Base-by-base conservation (phyloP, 2,888 invertebrate genomes). In the Diploptera punctata region DNA sequence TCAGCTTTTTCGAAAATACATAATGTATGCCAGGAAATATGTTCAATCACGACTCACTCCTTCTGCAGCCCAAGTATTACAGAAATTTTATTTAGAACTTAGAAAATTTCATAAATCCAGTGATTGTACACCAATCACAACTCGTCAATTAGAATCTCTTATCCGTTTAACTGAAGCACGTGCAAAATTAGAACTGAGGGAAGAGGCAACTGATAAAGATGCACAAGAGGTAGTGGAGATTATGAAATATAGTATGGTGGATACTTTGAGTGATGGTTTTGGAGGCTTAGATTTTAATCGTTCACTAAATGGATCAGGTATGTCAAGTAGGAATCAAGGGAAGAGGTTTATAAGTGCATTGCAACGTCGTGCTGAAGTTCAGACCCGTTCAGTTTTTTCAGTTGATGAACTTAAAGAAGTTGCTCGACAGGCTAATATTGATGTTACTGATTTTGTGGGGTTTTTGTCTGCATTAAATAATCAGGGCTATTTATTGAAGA, bases 11-110 rank as follows among this genome's bases (percentile, higher is more conserved):
- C 89, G 95, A 74, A 97, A 97, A 84, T 98, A 97, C 80, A 92
- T 98, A 77, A 93, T 93, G 0, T 98, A 97, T 82, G 94, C 97
- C 0, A 89, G 92, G 74, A 91, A 94, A 81, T 95, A 94, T 82
- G 93, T 97, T 0, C 90, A 92, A 76, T 97, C 98, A 0, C 88
- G 87, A 78, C 85, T 98, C 19, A 90, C 90, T 43, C 81, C 83
- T 0, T 91, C 90, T 68, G 97, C 97, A 2, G 90, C 90, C 2
- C 83, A 84, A 74, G 84, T 90, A 1, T 81, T 97, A 24, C 90
- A 93, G 82, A 84, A 89, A 10, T 97, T 95, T 83, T 98, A 97
- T 81, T 84, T 95, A 68, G 88, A 93, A 76, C 85, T 98, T 44
- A 85, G 96, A 5, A 86, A 87, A 70, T 88, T 87, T 49, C 89